phyloP scores from a whole-genome alignment of 2,888 invertebrate species.

The Ormyrus nitidulus region DNA sequence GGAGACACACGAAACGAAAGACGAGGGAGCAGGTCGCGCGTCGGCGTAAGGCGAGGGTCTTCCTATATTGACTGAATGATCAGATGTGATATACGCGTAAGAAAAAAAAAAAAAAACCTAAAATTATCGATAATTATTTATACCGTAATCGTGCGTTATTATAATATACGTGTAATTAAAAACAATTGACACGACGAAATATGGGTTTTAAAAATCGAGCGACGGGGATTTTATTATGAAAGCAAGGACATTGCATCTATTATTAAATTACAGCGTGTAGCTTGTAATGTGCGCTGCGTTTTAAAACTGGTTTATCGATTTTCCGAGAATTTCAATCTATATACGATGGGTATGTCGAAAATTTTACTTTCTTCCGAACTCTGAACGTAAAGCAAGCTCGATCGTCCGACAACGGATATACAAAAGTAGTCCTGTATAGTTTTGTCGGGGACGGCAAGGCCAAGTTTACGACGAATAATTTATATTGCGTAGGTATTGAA shows the following conservation, averaged over 20 bases:
- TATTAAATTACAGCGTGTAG: conserved; percentile 48
- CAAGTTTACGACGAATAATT: conserved; percentile 33
- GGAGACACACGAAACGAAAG: conserved; percentile 47
- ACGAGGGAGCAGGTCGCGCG: conserved; percentile 59
- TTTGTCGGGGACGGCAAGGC: background rate
- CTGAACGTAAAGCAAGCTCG: conserved; percentile 16
- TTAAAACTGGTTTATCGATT: conserved; percentile 74
- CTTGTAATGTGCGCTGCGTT: conserved; percentile 28
- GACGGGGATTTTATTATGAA: conserved; percentile 59
- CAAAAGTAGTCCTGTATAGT: background rate
- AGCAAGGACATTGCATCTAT: conserved; percentile 68
- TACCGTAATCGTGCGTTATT: conserved; percentile 68
- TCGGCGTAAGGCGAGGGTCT: conserved; percentile 73
- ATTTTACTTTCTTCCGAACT: conserved; percentile 7
- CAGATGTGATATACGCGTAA: conserved; percentile 75
- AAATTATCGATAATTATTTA: conserved; percentile 63
- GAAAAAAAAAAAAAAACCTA: conserved; percentile 57
- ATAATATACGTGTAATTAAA: conserved; percentile 67
- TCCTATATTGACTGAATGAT: conserved; percentile 76
- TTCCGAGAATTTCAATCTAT: conserved; percentile 67
- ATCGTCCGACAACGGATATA: conserved; percentile 11
- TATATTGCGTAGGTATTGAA: conserved; percentile 44
- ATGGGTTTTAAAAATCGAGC: conserved; percentile 55
- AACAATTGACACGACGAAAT: conserved; percentile 47
- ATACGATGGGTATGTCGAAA: conserved; percentile 12